Evolutionary conservation across 1,140 invertebrate genomes (phyloP).

Genomic region (Cydia splendana): DNA sequence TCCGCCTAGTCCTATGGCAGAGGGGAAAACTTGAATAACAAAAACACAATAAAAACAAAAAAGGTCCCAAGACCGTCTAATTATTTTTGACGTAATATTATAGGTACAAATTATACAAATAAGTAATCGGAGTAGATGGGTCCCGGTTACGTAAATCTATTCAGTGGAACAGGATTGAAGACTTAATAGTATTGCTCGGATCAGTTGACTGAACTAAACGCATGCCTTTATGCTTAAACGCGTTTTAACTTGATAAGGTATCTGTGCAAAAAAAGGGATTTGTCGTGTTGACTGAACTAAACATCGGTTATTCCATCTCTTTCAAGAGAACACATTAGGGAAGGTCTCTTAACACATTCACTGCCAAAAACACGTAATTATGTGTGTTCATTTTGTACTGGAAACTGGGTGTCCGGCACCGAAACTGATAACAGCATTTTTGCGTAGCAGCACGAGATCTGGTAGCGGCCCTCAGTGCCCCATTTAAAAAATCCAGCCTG

Average conservation of each 20-base stretch:
- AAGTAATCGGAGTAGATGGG: not conserved
- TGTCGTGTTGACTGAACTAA: not conserved
- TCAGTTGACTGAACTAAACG: not conserved
- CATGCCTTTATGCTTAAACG: not conserved
- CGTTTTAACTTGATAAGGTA: not conserved
- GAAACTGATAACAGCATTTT: too few relatives aligned
- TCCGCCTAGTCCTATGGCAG: too few relatives aligned
- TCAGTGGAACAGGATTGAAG: not conserved
- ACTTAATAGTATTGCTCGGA: not conserved
- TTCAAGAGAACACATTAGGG: not conserved
- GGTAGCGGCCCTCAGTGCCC: too few relatives aligned
- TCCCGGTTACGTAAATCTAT: not conserved
- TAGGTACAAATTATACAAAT: too few relatives aligned
- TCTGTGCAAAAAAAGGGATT: not conserved
- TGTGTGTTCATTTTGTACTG: too few relatives aligned
- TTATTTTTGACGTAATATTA: too few relatives aligned
- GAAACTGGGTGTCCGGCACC: too few relatives aligned
- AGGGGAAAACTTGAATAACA: too few relatives aligned
- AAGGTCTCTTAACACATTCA: too few relatives aligned
- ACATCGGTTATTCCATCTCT: not conserved
- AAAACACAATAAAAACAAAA: not conserved
- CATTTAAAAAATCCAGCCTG: too few relatives aligned
- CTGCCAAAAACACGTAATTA: too few relatives aligned
- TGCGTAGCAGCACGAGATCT: too few relatives aligned
- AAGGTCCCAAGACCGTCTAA: not conserved